phyloP scores from a whole-genome alignment of 1,140 invertebrate species.

The Microplitis demolitor region DNA sequence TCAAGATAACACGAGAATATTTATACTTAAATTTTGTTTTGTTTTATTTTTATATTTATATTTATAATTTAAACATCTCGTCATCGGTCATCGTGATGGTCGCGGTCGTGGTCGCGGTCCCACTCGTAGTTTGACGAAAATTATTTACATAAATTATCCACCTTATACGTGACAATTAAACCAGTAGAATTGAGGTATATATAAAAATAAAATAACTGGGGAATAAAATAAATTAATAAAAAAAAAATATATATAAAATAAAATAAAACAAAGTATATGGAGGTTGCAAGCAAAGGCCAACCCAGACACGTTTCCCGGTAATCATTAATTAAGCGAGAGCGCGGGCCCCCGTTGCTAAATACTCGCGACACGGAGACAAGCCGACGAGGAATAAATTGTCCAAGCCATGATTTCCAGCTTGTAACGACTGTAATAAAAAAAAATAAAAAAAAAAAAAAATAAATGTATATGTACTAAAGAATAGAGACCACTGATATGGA shows the following conservation, averaged over 20 bases:
- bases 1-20: no score
- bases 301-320: conserved; percentile 57
- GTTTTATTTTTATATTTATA: background rate
- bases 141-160: background rate
- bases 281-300: conserved; percentile 5
- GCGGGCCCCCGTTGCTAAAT: conserved; percentile 45
- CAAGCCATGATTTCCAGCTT: conserved; percentile 2
- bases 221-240: background rate
- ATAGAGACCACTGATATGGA: background rate
- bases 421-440: background rate
- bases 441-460: no score
- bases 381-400: conserved; percentile 34
- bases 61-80: no score
- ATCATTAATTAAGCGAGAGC: conserved; percentile 59
- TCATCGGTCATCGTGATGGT: no score
- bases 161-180: conserved; percentile 4
- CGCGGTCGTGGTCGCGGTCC: no score
- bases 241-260: no score
- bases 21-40: background rate
- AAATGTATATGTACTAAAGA: background rate
- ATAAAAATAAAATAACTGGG: no score
- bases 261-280: background rate
- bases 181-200: background rate
- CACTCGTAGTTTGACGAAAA: conserved; percentile 1
- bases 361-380: conserved; percentile 40